These are phyloP conservation scores for Neomonachus schauinslandi DNA, from an alignment of 2,113 vertebrate species.

Conservation along the genomic window DNA sequence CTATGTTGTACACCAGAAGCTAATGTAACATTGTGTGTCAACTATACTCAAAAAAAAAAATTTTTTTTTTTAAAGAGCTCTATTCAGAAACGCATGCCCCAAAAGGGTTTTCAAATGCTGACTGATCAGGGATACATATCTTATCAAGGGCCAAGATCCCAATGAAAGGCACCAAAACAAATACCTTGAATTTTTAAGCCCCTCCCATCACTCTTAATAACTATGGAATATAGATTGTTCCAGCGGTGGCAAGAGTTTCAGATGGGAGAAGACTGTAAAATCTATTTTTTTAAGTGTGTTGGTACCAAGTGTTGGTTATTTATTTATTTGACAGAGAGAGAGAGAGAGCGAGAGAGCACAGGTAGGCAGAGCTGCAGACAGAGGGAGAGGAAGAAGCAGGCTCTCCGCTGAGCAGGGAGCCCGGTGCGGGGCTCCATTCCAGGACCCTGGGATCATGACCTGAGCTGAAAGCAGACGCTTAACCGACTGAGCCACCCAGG, in stretches of 20 bases:
- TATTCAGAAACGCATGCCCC: background rate
- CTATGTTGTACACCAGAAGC: background rate
- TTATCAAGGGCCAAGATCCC: background rate
- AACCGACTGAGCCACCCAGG: too few species aligned
- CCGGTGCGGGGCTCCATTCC: background rate
- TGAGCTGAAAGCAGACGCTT: background rate
- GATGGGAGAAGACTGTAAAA: background rate
- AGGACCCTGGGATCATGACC: background rate
- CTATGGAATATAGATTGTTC: background rate
- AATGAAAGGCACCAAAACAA: background rate
- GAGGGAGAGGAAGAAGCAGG: too few species aligned
- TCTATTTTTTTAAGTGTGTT: background rate
- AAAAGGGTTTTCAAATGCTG: background rate
- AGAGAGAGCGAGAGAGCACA: background rate
- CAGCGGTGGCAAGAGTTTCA: background rate
- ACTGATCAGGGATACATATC: background rate
- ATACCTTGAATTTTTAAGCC: background rate
- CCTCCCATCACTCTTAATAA: background rate
- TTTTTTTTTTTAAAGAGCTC: background rate
- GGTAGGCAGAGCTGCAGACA: background rate
- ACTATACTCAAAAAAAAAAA: background rate
- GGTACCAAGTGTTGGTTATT: background rate
- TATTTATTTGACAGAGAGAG: background rate
- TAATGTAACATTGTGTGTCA: background rate
- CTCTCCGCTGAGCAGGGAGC: too few species aligned